Conservation (phyloP, 2,888 invertebrate genomes). For the Drosophila anomalata region DNA sequence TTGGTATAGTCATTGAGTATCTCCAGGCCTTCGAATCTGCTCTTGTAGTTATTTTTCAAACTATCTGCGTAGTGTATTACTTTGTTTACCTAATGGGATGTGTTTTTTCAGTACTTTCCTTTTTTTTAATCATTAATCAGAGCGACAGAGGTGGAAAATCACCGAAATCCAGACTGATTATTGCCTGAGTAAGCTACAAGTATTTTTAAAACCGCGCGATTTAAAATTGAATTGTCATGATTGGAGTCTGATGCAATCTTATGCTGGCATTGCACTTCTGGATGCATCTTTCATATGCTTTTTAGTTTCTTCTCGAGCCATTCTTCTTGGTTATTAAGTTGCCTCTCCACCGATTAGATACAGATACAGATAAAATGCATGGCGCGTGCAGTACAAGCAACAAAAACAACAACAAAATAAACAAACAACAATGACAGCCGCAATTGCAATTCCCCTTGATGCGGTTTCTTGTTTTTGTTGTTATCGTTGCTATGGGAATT, state of each 20-base stretch:
- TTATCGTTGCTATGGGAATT: constrained; percentile 39
- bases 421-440: constrained; percentile 8
- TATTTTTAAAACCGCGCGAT: constrained; percentile 32
- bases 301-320: background rate
- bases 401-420: constrained; percentile 28
- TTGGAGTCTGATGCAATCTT: constrained; percentile 53
- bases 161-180: constrained; percentile 43
- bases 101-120: constrained; percentile 47
- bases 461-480: constrained; percentile 43
- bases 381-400: constrained; percentile 59
- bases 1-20: background rate
- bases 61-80: constrained; percentile 50
- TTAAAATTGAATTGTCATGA: constrained; percentile 21
- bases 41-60: background rate
- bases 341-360: constrained; percentile 33
- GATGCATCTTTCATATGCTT: background rate
- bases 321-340: background rate
- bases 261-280: constrained; percentile 33
- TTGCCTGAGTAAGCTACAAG: background rate
- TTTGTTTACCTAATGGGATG: constrained; percentile 20
- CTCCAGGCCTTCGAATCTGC: background rate
- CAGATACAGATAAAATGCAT: background rate
- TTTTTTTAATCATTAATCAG: constrained; percentile 41
- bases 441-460: constrained; percentile 45
- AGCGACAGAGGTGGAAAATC: constrained; percentile 49